Base-by-base conservation (phyloP, 2,888 invertebrate genomes). In the Amblyjoppa fuscipennis region DNA sequence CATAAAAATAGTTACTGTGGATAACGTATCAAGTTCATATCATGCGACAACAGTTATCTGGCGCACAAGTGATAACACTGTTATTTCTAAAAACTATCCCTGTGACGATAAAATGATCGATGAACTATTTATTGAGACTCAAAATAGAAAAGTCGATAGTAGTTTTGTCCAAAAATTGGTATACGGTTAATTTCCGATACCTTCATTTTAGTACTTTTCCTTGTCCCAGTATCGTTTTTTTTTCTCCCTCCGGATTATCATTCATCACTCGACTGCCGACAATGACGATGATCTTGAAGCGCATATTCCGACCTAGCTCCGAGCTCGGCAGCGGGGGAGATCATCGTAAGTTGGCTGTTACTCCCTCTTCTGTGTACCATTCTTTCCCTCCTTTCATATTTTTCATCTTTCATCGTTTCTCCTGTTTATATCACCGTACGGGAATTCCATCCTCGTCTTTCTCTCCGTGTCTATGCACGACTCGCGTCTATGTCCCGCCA, bases 401-500 rank as follows among this genome's bases (percentile, higher is more conserved):
- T 64, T 64, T 73, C 41, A 64, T 66, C 28, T 80, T 79, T 61
- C 69, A 41, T 56, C 74, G 61, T 73, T 69, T 73, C 64, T 66
- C 25, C 53, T 84, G 75, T 80, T 76, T 76, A 59, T 84, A 80
- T 68, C 34, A 61, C 70, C 69, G 51, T 25, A 64, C 45, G 34
- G 64, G n/a, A 75, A 79, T 68, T 41, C 51, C 69, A 76, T 80
- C 59, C 49, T 31, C 56, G 74, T 68, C 76, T 80, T 69, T 49
- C 68, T 68, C 51, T 49, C 75, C 75, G 79, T 78, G 80, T 84
- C 79, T 84, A 70, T 79, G 76, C 79, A 13, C 82, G 70, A 45
- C 59, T 69, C 75, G 71, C 45, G 87, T 87, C 87, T 91, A 89
- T 88, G 90, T 91, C 89, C 89, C 91, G 91, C 90, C 91, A 92